Evolutionary conservation across 2,113 vertebrate species (phyloP).

Genomic region (western clawed frog (Xenopus tropicalis)): DNA sequence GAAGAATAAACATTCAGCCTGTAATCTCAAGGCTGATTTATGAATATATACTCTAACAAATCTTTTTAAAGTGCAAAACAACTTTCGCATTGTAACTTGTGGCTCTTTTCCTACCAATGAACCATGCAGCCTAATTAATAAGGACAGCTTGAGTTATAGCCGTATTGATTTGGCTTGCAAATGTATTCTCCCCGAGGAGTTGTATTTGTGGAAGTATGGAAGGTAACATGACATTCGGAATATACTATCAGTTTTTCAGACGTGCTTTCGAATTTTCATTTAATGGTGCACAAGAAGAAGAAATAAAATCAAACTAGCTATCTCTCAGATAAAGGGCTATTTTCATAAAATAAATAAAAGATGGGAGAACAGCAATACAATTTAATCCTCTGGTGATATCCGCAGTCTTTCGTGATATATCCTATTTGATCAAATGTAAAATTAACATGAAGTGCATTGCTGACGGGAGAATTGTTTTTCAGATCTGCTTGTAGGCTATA

Average conservation of each 20-base stretch:
- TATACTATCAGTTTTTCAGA: conserved; percentile 3
- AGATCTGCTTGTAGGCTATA: neutral
- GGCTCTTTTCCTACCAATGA: conserved; percentile 36
- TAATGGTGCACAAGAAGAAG: neutral
- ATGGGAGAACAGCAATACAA: neutral
- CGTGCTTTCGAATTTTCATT: conserved; percentile 4
- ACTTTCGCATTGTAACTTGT: conserved; percentile 22
- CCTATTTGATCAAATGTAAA: neutral
- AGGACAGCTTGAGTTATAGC: conserved; percentile 35
- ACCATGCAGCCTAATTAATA: conserved; percentile 36
- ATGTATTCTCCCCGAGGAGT: conserved; percentile 22
- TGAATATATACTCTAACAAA: no score
- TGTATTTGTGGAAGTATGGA: conserved; percentile 15
- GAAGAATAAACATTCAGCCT: no score
- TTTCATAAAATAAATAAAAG: no score
- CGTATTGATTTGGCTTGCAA: conserved; percentile 36
- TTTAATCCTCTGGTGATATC: neutral
- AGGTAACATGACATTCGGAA: conserved; percentile 24
- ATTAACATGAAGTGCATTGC: neutral
- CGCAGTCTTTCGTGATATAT: neutral
- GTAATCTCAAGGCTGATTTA: no score
- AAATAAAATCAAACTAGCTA: neutral
- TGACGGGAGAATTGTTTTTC: neutral
- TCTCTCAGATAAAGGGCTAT: neutral
- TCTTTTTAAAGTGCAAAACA: no score